A percentile compares a stretch with the other conserved stretches of the same genome.
Evolutionary conservation across 1,140 invertebrate genomes (phyloP).

Genomic region (Drosophila santomea): DNA sequence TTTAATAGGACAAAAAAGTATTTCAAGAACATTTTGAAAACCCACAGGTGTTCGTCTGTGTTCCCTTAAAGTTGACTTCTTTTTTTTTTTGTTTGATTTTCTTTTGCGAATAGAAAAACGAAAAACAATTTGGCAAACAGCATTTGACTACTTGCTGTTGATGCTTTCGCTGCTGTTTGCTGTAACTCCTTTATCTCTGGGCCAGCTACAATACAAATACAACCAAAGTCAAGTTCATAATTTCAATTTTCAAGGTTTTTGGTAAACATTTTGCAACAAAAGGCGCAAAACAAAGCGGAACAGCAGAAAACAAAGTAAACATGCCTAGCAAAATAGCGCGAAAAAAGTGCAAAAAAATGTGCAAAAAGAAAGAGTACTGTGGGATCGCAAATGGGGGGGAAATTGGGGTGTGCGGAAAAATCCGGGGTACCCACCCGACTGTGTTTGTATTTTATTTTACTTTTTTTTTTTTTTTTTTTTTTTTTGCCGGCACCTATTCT

Average conservation of each 20-base stretch:
- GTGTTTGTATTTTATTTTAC: constrained; percentile 31
- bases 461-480: constrained; percentile 24
- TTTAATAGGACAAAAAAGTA: no score
- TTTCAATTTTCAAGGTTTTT: constrained; percentile 78
- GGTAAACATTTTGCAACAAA: constrained; percentile 68
- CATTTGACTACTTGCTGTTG: constrained; percentile 45
- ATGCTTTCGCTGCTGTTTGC: constrained; percentile 48
- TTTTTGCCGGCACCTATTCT: constrained; percentile 32
- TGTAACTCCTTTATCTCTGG: constrained; percentile 69
- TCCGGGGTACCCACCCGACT: not conserved
- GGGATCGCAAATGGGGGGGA: not conserved
- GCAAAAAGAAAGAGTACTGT: constrained; percentile 35
- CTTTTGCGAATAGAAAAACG: not conserved
- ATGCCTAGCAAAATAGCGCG: constrained; percentile 22
- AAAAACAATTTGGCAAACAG: constrained; percentile 48
- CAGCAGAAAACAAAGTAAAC: constrained; percentile 35
- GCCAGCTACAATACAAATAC: constrained; percentile 42
- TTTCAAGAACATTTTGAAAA: not conserved
- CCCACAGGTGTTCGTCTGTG: not conserved
- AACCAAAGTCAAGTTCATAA: constrained; percentile 78
- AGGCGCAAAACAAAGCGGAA: constrained; percentile 47
- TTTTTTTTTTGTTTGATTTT: not conserved
- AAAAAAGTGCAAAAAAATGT: constrained; percentile 31
- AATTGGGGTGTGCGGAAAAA: constrained; percentile 18
- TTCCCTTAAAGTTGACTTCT: not conserved